phyloP scores from a whole-genome alignment of 2,113 vertebrate species.

The Falco punctatus region DNA sequence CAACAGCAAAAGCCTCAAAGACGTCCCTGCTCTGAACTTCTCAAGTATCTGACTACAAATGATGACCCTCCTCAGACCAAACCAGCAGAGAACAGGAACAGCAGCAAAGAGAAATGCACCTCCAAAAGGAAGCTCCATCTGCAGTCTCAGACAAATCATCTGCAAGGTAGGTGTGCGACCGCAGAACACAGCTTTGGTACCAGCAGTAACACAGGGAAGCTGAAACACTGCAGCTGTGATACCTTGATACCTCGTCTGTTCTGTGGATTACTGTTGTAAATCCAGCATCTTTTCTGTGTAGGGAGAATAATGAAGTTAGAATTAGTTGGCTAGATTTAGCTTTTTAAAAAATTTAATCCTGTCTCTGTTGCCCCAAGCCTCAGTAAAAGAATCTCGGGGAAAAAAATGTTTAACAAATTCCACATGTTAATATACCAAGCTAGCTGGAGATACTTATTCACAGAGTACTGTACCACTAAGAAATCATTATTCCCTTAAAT shows the following conservation, averaged over 20 bases:
- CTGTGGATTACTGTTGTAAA: background rate
- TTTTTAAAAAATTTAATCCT: background rate
- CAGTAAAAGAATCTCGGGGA: background rate
- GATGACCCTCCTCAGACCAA: conserved; percentile 94
- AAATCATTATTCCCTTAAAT: conserved; percentile 41
- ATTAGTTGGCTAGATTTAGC: background rate
- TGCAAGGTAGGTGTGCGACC: conserved; percentile 88
- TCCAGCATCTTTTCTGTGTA: background rate
- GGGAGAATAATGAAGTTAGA: background rate
- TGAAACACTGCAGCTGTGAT: background rate
- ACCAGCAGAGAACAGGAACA: conserved; percentile 89
- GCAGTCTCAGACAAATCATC: conserved; percentile 87
- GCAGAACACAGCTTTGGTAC: conserved; percentile 58
- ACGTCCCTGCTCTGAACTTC: conserved; percentile 97
- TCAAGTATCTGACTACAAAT: conserved; percentile 97
- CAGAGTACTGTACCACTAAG: conserved; percentile 27
- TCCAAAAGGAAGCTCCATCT: conserved; percentile 86
- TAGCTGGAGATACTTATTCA: background rate
- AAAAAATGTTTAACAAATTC: background rate
- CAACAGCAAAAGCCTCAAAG: conserved; percentile 92
- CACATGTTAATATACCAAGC: background rate
- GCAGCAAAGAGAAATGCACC: conserved; percentile 89
- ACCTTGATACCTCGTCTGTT: background rate
- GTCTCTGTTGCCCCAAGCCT: background rate
- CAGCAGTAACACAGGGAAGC: conserved; percentile 64